Evolutionary conservation across 2,797 vertebrate genomes (phyloP).

Genomic region (Sebastes iracundus): DNA sequence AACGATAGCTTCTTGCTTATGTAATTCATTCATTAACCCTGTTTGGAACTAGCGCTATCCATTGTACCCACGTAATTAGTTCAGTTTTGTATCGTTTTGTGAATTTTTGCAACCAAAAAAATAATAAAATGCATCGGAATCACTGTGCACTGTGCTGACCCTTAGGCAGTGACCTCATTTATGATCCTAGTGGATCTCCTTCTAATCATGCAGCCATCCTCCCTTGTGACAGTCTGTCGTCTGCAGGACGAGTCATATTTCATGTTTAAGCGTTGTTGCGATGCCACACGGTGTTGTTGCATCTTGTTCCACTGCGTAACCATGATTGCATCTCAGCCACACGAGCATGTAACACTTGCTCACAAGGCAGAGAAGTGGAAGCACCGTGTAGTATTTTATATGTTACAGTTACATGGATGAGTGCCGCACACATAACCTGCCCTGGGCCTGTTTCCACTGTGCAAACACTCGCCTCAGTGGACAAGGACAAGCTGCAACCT

Average conservation of each 20-base stretch:
- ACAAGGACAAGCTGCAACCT: slow-evolving; percentile 69
- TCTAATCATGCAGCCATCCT: slow-evolving; percentile 4
- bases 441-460: slow-evolving; percentile 71
- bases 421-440: slow-evolving; percentile 63
- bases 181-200: background rate
- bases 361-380: slow-evolving; percentile 50
- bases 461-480: slow-evolving; percentile 69
- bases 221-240: background rate
- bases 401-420: slow-evolving; percentile 73
- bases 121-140: background rate
- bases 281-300: background rate
- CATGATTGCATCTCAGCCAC: slow-evolving; percentile 37
- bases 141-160: background rate
- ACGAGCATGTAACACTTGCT: slow-evolving; percentile 6
- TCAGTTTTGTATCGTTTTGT: accelerated
- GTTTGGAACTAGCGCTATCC: background rate
- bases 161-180: background rate
- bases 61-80: background rate
- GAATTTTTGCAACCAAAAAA: background rate
- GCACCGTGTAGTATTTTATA: slow-evolving; percentile 58
- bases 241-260: background rate
- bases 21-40: accelerated
- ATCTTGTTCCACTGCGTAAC: slow-evolving; percentile 7
- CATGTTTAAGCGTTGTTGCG: background rate
- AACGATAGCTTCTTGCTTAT: too few species aligned